These are phyloP conservation scores for Drosophila cracens DNA, from an alignment of 2,888 invertebrate genomes.

Conservation along the genomic window DNA sequence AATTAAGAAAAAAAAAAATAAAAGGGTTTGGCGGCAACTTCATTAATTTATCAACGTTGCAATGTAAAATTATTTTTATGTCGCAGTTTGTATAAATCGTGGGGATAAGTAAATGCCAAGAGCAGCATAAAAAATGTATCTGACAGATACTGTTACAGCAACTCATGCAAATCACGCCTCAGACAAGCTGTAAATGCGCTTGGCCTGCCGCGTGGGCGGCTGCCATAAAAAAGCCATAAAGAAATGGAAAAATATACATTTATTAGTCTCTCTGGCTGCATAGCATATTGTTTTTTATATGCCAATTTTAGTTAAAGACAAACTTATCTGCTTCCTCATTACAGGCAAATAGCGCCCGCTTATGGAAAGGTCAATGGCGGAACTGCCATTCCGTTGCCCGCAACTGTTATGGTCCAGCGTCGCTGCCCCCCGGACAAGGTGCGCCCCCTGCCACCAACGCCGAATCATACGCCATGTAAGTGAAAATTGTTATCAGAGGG, in stretches of 20 bases:
- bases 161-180: conserved; percentile 61
- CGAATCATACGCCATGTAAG: conserved; percentile 86
- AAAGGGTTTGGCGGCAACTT: conserved; percentile 61
- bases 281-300: conserved; percentile 24
- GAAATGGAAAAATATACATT: conserved; percentile 15
- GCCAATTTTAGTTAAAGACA: conserved; percentile 4
- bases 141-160: conserved; percentile 53
- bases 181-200: conserved; percentile 38
- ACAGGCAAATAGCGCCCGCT: conserved; percentile 89
- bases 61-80: conserved; percentile 48
- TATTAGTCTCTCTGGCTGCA: conserved; percentile 4
- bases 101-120: conserved; percentile 38
- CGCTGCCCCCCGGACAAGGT: conserved; percentile 92
- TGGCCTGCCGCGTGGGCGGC: conserved; percentile 47
- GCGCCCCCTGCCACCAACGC: conserved; percentile 90
- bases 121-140: conserved; percentile 46
- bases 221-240: conserved; percentile 42
- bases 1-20: neutral
- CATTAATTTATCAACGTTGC: conserved; percentile 68
- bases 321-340: conserved; percentile 73
- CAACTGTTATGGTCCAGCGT: conserved; percentile 90
- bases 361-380: conserved; percentile 87
- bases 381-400: conserved; percentile 92
- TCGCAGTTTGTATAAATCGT: conserved; percentile 41
- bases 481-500: conserved; percentile 46